Evolutionary conservation across 2,888 invertebrate genomes (phyloP).

Genomic region (Augochlorella aurata): DNA sequence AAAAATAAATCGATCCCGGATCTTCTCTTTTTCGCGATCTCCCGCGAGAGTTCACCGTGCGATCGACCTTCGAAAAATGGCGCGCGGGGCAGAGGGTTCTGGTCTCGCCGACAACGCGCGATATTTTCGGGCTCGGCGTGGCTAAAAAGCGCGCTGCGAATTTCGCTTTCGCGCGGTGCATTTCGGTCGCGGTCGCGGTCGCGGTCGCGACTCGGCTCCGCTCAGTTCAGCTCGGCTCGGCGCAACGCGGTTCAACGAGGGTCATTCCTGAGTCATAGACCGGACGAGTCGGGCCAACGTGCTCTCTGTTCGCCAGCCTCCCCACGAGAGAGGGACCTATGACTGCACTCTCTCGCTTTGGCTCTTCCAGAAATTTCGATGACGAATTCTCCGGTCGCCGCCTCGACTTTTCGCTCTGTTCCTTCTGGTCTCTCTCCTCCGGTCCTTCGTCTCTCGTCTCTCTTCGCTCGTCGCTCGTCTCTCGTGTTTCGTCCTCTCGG

Average conservation of each 20-base stretch:
- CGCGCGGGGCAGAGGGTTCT: not conserved
- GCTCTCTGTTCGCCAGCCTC: constrained; percentile 41
- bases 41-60: constrained; percentile 4
- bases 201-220: constrained; percentile 48
- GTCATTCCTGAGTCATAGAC: constrained; percentile 80
- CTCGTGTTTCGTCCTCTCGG: not conserved
- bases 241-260: constrained; percentile 74
- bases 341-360: constrained; percentile 37
- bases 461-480: not conserved
- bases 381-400: constrained; percentile 74
- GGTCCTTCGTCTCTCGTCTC: not conserved
- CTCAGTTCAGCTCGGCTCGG: constrained; percentile 61
- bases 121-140: constrained; percentile 65
- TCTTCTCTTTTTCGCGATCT: not conserved
- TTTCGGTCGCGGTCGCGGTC: constrained; percentile 43
- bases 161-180: constrained; percentile 64
- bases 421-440: not conserved
- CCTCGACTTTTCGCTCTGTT: not conserved
- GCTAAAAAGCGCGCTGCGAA: constrained; percentile 68
- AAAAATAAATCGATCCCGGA: constrained; percentile 14
- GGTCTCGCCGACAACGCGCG: constrained; percentile 47
- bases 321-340: constrained; percentile 2
- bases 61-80: constrained; percentile 7
- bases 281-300: constrained; percentile 75
- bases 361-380: constrained; percentile 77